phyloP scores from a whole-genome alignment of 1,140 invertebrate genomes.

The Druon quercuslanigerum region DNA sequence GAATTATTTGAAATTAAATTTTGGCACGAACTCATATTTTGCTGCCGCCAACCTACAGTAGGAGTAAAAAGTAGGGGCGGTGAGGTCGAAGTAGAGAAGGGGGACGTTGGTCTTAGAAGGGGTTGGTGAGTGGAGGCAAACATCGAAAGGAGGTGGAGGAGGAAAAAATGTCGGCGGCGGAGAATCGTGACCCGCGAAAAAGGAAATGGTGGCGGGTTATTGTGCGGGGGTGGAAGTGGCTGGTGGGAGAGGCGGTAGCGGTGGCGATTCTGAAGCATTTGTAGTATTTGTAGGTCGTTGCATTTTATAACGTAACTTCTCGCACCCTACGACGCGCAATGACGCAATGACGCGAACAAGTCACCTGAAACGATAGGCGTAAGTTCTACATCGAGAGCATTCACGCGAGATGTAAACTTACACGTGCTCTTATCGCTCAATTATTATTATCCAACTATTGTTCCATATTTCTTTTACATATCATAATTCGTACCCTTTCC shows the following conservation, averaged over 20 bases:
- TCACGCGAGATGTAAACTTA: slow-evolving; percentile 50
- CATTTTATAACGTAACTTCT: slow-evolving; percentile 71
- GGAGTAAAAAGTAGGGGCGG: slow-evolving; percentile 21
- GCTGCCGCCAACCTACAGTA: neutral
- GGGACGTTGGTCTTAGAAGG: neutral
- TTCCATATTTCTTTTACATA: no score
- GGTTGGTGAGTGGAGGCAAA: slow-evolving; percentile 38
- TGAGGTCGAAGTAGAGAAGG: slow-evolving; percentile 32
- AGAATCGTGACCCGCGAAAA: neutral
- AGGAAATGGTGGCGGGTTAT: slow-evolving; percentile 15
- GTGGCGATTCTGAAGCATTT: slow-evolving; percentile 67
- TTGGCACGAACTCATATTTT: slow-evolving; percentile 6
- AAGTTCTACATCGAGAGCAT: slow-evolving; percentile 41
- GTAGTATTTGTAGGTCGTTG: slow-evolving; percentile 73
- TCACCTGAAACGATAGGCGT: slow-evolving; percentile 41
- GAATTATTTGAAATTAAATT: slow-evolving; percentile 22
- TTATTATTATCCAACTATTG: no score
- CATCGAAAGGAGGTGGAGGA: slow-evolving; percentile 32
- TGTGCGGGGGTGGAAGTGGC: slow-evolving; percentile 24
- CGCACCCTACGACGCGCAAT: slow-evolving; percentile 50
- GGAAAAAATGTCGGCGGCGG: slow-evolving; percentile 27
- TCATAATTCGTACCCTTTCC: no score
- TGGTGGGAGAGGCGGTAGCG: slow-evolving; percentile 40
- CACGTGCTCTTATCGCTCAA: neutral
- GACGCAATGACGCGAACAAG: slow-evolving; percentile 35